These are phyloP conservation scores for Octodonta nipae DNA, from an alignment of 2,888 invertebrate species.

Conservation along the genomic window DNA sequence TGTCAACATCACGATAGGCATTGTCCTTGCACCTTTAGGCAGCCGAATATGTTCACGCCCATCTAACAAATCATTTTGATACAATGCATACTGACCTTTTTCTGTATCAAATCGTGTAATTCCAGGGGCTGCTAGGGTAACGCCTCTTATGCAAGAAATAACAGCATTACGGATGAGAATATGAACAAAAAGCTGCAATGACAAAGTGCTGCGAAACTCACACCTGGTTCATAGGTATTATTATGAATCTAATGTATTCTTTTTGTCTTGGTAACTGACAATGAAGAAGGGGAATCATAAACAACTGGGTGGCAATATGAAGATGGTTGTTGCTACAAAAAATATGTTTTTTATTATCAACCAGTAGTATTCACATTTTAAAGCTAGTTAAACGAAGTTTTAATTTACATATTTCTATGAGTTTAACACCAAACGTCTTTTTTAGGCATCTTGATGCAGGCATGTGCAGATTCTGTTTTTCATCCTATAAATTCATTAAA, in stretches of 20 bases:
- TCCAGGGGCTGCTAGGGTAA: slow-evolving; percentile 33
- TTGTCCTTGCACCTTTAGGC: slow-evolving; percentile 26
- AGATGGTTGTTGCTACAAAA: no score
- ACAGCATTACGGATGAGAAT: slow-evolving; percentile 19
- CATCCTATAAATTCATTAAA: no score
- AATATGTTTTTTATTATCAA: no score
- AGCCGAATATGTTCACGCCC: slow-evolving; percentile 22
- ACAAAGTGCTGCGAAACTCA: slow-evolving; percentile 19
- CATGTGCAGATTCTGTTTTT: no score
- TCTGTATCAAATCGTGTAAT: slow-evolving; percentile 37
- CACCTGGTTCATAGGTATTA: slow-evolving; percentile 20
- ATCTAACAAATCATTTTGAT: slow-evolving; percentile 27
- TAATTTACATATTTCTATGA: no score
- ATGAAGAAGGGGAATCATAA: no score
- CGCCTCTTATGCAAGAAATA: slow-evolving; percentile 28
- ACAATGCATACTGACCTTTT: slow-evolving; percentile 20
- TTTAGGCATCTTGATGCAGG: no score
- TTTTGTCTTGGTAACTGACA: no score
- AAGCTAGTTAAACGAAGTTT: no score
- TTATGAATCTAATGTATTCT: slow-evolving; percentile 1
- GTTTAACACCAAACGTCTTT: no score
- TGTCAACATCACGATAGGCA: slow-evolving; percentile 28
- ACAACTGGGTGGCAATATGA: no score
- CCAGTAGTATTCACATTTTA: no score
- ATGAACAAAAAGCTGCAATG: slow-evolving; percentile 18